Percentiles rank a stretch among this genome's conserved stretches.
Conservation (phyloP, 2,113 vertebrate species). For the Vanacampus margaritifer region DNA sequence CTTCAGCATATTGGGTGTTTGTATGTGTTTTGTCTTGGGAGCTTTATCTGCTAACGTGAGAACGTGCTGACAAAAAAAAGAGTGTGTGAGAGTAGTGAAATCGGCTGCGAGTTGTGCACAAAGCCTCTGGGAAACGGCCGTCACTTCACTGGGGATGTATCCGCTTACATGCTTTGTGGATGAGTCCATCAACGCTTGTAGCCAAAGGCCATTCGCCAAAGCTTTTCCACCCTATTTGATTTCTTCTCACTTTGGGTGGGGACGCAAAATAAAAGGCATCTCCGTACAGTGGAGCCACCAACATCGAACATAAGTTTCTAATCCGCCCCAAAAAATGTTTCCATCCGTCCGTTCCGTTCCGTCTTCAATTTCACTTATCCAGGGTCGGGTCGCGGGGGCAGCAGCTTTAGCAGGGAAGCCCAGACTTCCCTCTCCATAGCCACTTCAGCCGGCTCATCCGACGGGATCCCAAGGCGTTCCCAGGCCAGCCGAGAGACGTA, state of each 20-base stretch:
- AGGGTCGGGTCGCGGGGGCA: no score
- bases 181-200: slow-evolving; percentile 49
- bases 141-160: slow-evolving; percentile 36
- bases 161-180: slow-evolving; percentile 50
- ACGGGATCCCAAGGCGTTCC: no score
- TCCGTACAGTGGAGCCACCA: background rate
- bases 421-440: no score
- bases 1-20: background rate
- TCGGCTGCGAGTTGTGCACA: slow-evolving; percentile 25
- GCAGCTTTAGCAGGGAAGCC: no score
- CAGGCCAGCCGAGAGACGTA: no score
- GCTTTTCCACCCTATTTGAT: slow-evolving; percentile 14
- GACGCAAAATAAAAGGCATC: slow-evolving; percentile 4
- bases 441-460: no score
- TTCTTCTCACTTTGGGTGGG: slow-evolving; percentile 11
- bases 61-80: background rate
- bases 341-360: no score
- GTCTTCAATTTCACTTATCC: no score
- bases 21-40: slow-evolving; percentile 3
- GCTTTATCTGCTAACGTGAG: background rate
- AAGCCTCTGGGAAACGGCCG: slow-evolving; percentile 16
- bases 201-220: slow-evolving; percentile 35
- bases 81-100: slow-evolving; percentile 19
- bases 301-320: background rate
- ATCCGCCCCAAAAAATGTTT: background rate